Evolutionary conservation across 2,888 invertebrate species (phyloP).

Genomic region (Bombyx huttoni): DNA sequence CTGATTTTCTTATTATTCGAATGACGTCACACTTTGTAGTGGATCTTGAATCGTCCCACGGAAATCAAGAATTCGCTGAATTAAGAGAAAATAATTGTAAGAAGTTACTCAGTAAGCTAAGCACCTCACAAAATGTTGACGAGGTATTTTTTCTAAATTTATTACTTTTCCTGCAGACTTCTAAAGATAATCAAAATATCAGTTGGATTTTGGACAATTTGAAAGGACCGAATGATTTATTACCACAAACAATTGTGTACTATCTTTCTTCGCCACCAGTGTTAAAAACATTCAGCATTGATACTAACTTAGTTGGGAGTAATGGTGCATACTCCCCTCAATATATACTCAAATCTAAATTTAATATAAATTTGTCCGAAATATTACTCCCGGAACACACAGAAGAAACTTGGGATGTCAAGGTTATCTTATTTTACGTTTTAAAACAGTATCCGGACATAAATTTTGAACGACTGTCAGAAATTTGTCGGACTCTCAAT

Average conservation of each 20-base stretch:
- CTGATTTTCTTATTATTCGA: conserved; percentile 46
- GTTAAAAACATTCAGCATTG: conserved; percentile 35
- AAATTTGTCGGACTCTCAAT: conserved; percentile 48
- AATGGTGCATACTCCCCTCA: conserved; percentile 45
- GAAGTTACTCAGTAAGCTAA: conserved; percentile 39
- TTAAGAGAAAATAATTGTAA: conserved; percentile 25
- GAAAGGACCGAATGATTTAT: conserved; percentile 41
- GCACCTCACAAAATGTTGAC: conserved; percentile 45
- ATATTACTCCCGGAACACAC: conserved; percentile 51
- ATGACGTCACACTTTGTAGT: conserved; percentile 30
- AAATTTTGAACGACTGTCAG: conserved; percentile 34
- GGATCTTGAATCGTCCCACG: conserved; percentile 9
- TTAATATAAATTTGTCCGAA: conserved; percentile 54
- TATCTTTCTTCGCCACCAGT: conserved; percentile 39
- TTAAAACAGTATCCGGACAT: conserved; percentile 46
- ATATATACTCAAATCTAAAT: conserved; percentile 50
- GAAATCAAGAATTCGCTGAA: conserved; percentile 15
- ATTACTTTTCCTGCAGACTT: conserved; percentile 31
- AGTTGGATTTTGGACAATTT: conserved; percentile 38
- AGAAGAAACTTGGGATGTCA: conserved; percentile 63
- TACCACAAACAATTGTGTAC: conserved; percentile 30
- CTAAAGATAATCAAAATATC: conserved; percentile 24
- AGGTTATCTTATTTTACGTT: conserved; percentile 55
- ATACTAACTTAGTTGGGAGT: conserved; percentile 31
- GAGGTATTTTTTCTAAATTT: conserved; percentile 43